Evolutionary conservation across 2,888 invertebrate species (phyloP), one percentile per base, ranked within the genome.

Genomic region (Allophyes oxyacanthae): DNA sequence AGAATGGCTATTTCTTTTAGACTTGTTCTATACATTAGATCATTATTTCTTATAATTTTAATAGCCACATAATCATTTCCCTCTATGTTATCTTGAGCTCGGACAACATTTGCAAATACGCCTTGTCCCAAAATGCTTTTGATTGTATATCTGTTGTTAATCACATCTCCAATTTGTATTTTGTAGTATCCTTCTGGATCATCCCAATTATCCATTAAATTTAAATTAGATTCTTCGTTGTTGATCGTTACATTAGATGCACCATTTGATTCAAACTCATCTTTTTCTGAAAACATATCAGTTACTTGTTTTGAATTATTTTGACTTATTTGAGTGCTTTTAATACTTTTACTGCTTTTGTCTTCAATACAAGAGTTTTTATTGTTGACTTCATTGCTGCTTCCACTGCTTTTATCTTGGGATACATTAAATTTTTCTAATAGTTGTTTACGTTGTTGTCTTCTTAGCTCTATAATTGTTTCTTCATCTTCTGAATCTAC

Each of bases 1-100:
- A 99, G 92, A 71, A 98, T 96, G 83, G 99, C 98, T 81, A 99
- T 94, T 91, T 99, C 99, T 82, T 99, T 98, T 55, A 99, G 91
- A 42, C 99, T 99, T 26, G 99, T 99, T 94, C 98, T 99, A 89
- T 98, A 98, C 99, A 99, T 99, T 77, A 99, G 96, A 90, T 99
- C 99, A 94, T 99, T 99, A 92, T 99, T 99, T 78, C 99, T 95
- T 75, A 99, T 99, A 74, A 99, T 99, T 95, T 99, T 99, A 37
- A 99, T 98, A 52, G 99, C 99, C 7, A 99, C 98, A 88, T 99
- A 98, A 75, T 96, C 95, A 87, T 96, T 97, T 59, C 97, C 94
- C 4, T 97, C 97, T 79, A 95, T 96, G 79, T 96, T 97, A 87
- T 99, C 99, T 82, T 98, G 95, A 25, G 98, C 99, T 69, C 98